Conservation (phyloP, 2,113 vertebrate genomes). For the Jaculus jaculus region DNA sequence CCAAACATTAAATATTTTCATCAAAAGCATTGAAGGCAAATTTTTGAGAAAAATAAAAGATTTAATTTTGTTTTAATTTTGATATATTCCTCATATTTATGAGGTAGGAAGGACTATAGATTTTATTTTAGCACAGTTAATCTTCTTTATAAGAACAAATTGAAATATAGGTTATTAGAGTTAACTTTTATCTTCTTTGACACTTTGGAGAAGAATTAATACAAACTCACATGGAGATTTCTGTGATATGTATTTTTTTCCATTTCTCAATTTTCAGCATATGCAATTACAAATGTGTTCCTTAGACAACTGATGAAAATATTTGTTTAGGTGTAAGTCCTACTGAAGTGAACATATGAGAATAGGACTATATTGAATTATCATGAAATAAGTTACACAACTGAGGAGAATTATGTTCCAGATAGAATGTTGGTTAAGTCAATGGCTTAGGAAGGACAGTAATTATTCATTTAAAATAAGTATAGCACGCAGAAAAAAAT, state of each 20-base stretch:
- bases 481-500: neutral
- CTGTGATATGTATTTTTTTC: slow-evolving; percentile 9
- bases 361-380: slow-evolving; percentile 22
- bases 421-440: neutral
- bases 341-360: slow-evolving; percentile 27
- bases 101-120: neutral
- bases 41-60: neutral
- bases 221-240: slow-evolving; percentile 27
- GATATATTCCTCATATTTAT: neutral
- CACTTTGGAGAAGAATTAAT: neutral
- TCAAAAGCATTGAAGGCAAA: neutral
- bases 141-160: neutral
- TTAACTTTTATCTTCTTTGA: slow-evolving; percentile 37
- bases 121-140: neutral
- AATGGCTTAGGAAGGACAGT: neutral
- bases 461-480: slow-evolving; percentile 13
- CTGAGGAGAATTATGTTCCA: neutral
- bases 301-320: slow-evolving; percentile 14
- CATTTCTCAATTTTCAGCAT: neutral
- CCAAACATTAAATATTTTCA: neutral
- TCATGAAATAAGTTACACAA: neutral
- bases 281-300: neutral
- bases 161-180: slow-evolving; percentile 30
- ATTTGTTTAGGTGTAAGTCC: neutral
- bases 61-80: neutral